phyloP scores from a whole-genome alignment of 2,888 invertebrate genomes.

The Didymodactylos carnosus region DNA sequence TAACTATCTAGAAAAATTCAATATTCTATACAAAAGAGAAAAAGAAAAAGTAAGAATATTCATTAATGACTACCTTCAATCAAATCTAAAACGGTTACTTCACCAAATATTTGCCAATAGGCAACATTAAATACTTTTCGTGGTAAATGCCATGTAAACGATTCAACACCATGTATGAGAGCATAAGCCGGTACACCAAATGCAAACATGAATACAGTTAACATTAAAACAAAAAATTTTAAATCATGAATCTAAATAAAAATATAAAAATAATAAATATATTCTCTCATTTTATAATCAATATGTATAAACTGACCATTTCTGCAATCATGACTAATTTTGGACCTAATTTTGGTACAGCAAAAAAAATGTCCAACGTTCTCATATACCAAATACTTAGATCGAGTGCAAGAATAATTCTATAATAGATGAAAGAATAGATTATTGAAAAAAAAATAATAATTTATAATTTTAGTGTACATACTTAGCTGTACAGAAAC shows the following conservation, averaged over 20 bases:
- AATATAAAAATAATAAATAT: not conserved
- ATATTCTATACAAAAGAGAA: too few species aligned
- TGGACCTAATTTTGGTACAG: slow-evolving; percentile 29
- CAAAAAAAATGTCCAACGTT: slow-evolving; percentile 29
- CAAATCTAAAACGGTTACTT: not conserved
- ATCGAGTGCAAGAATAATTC: slow-evolving; percentile 31
- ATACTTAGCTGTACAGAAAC: not conserved
- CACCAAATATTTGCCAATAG: not conserved
- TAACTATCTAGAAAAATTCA: too few species aligned
- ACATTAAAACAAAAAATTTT: slow-evolving; percentile 28
- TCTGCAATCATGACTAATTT: slow-evolving; percentile 32
- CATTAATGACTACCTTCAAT: too few species aligned
- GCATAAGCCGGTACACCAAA: slow-evolving; percentile 32
- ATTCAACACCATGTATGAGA: slow-evolving; percentile 21
- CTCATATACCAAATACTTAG: slow-evolving; percentile 28
- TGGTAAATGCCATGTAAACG: not conserved
- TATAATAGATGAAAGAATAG: too few species aligned
- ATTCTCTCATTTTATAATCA: not conserved
- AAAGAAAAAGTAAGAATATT: too few species aligned
- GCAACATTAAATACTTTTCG: not conserved
- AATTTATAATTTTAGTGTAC: too few species aligned
- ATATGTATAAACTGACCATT: slow-evolving; percentile 29
- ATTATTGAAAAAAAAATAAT: too few species aligned
- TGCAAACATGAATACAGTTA: slow-evolving; percentile 29
- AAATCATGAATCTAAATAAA: slow-evolving; percentile 21